phyloP scores from a whole-genome alignment of 2,797 vertebrate species.

The Manis crassicaudata region DNA sequence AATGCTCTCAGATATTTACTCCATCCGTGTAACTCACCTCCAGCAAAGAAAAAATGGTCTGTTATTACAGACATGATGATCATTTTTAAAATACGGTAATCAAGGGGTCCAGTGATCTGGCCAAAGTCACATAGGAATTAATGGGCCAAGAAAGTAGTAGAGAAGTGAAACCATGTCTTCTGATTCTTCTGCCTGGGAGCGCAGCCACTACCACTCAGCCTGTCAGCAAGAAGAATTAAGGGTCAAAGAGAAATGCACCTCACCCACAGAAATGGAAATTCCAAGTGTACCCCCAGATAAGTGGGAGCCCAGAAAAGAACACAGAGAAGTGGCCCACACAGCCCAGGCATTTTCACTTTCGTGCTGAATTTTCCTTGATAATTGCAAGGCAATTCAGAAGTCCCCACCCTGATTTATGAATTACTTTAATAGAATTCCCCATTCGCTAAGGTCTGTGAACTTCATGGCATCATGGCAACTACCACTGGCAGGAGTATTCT shows the following conservation, averaged over 20 bases:
- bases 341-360: neutral
- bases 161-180: neutral
- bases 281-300: neutral
- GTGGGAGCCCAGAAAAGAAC: neutral
- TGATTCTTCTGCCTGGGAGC: neutral
- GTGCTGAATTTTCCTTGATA: neutral
- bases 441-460: neutral
- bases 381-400: neutral
- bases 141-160: neutral
- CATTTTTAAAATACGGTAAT: neutral
- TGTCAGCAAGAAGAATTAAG: neutral
- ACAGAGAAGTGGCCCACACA: rapidly evolving
- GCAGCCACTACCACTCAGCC: too few relatives aligned
- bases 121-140: neutral
- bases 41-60: neutral
- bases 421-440: neutral
- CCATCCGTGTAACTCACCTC: neutral
- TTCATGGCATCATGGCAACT: neutral
- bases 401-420: neutral
- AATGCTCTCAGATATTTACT: neutral
- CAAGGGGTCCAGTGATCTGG: neutral
- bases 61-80: neutral
- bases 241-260: neutral
- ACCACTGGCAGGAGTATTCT: neutral
- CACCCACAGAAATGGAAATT: neutral